Percentiles rank a stretch among this genome's conserved stretches.
Evolutionary conservation across 2,888 invertebrate species (phyloP).

Genomic region (Drosophila mimetica): DNA sequence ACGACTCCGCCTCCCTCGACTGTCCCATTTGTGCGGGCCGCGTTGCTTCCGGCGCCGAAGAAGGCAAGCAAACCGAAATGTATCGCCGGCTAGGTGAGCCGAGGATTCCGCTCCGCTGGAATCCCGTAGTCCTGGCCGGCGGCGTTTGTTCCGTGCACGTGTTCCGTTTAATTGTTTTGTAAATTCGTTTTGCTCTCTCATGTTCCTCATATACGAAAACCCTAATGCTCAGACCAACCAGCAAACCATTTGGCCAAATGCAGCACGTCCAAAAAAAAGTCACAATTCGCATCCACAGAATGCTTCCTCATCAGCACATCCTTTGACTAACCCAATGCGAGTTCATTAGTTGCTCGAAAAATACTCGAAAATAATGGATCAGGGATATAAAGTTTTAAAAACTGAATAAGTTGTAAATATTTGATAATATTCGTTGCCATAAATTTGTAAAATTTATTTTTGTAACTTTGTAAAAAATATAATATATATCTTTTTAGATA

Average conservation of each 20-base stretch:
- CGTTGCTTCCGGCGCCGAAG: conserved; percentile 63
- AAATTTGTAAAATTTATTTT: too few relatives aligned
- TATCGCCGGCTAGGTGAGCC: conserved; percentile 50
- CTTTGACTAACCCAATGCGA: conserved; percentile 35
- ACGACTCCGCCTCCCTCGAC: conserved; percentile 70
- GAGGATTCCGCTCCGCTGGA: conserved; percentile 15
- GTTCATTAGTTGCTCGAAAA: conserved; percentile 5
- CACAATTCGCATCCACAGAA: conserved; percentile 20
- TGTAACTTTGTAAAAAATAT: too few relatives aligned
- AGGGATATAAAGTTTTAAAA: background rate
- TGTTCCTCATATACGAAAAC: conserved; percentile 32
- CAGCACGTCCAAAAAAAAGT: conserved; percentile 55
- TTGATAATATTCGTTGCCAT: too few relatives aligned
- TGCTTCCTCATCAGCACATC: conserved; percentile 43
- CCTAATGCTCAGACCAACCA: conserved; percentile 21
- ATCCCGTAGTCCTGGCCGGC: conserved; percentile 44
- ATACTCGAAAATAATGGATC: background rate
- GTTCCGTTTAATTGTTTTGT: conserved; percentile 76
- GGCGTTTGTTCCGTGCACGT: conserved; percentile 69
- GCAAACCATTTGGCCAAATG: conserved; percentile 52
- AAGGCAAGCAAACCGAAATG: conserved; percentile 82
- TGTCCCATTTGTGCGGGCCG: conserved; percentile 76
- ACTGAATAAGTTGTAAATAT: too few relatives aligned
- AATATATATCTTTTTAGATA: too few relatives aligned
- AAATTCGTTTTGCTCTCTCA: conserved; percentile 74